phyloP scores from a whole-genome alignment of 2,113 vertebrate genomes.

The Hippoglossus stenolepis region DNA sequence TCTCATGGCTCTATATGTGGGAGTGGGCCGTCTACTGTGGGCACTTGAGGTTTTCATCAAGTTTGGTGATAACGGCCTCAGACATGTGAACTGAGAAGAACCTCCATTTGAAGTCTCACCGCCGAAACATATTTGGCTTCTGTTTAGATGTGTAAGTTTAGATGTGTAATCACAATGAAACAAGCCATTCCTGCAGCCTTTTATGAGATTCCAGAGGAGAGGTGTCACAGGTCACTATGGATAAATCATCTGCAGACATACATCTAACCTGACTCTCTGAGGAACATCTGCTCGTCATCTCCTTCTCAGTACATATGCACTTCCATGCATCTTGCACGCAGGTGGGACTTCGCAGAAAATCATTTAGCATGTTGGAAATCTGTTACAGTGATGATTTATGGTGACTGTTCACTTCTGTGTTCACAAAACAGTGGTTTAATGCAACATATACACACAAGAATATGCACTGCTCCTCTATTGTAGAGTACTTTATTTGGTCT shows the following conservation, averaged over 20 bases:
- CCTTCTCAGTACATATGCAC: neutral
- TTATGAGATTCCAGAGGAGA: neutral
- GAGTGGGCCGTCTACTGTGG: conserved; percentile 12
- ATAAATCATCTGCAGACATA: conserved; percentile 15
- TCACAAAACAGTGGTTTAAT: neutral
- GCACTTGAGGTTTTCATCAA: neutral
- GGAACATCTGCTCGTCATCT: conserved; percentile 48
- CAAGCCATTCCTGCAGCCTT: conserved; percentile 6
- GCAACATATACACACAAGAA: neutral
- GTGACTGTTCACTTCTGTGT: neutral
- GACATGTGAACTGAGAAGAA: neutral
- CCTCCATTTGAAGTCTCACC: neutral
- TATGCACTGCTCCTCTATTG: neutral
- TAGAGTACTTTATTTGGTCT: neutral
- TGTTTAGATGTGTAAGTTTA: neutral
- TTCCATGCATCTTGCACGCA: conserved; percentile 20
- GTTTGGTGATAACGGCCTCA: neutral
- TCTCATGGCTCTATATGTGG: conserved; percentile 17
- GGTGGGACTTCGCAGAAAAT: conserved; percentile 18
- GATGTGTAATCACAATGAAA: neutral
- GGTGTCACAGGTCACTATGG: conserved; percentile 8
- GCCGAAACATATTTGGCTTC: neutral
- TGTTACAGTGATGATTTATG: conserved; percentile 5
- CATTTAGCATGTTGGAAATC: conserved; percentile 5
- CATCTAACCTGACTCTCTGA: neutral